Base-by-base conservation (phyloP, 2,888 invertebrate species). In the Mayetiola destructor region DNA sequence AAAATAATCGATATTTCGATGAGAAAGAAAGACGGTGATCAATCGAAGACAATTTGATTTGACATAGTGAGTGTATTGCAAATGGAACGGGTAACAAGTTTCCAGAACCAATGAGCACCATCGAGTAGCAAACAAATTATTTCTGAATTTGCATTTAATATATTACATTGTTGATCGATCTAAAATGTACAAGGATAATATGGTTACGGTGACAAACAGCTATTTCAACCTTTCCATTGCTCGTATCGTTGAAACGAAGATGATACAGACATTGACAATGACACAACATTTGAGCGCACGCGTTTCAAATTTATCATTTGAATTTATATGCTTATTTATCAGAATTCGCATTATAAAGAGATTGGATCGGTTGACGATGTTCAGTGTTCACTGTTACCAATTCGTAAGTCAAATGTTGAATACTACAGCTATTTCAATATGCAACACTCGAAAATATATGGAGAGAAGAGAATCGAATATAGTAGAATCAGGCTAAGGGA, bases 301-400 rank as follows among this genome's bases (percentile, higher is more conserved):
- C 48, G 27, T 16, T 27, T 27, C 48, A 27, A 48, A 48, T 48
- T 48, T 48, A 48, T 48, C 48, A 48, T 48, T 48, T 48, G 27
- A 48, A 42, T 42, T 42, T 42, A 42, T 42, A 42, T 42, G 23
- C 48, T 48, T 48, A 48, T 48, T 48, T 48, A 48, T 48, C 27
- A n/a, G n/a, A n/a, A n/a, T 48, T 23, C 48, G 9, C 27, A 27
- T 48, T 48, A n/a, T 32, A 12, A 9, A 32, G n/a, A n/a, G n/a
- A n/a, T n/a, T n/a, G n/a, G n/a, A n/a, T n/a, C n/a, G n/a, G n/a
- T n/a, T n/a, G n/a, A n/a, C n/a, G n/a, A n/a, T n/a, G n/a, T n/a
- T n/a, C n/a, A n/a, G n/a, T n/a, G n/a, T n/a, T n/a, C n/a, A n/a
- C n/a, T n/a, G n/a, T n/a, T n/a, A n/a, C n/a, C n/a, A n/a, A n/a